Evolutionary conservation across 2,888 invertebrate species (phyloP).

Genomic region (Apotomis turbidana): DNA sequence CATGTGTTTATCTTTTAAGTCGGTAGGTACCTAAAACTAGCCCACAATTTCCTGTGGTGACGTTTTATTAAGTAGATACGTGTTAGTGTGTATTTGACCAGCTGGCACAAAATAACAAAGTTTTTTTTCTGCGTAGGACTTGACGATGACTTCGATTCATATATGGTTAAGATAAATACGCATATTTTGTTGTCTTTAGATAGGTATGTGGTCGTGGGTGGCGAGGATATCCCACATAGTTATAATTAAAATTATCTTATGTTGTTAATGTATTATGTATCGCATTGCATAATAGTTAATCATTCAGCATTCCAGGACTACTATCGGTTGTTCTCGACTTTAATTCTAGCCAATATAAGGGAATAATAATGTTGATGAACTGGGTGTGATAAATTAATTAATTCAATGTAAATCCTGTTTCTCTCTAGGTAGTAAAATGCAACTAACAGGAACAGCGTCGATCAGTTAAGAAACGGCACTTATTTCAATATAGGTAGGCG

Average conservation of each 20-base stretch:
- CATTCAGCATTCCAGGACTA: too few relatives aligned
- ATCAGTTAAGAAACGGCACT: conserved; percentile 54
- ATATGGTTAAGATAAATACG: conserved; percentile 42
- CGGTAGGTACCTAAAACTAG: background rate
- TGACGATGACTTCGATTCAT: conserved; percentile 36
- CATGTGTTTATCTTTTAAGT: background rate
- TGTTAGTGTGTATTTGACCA: conserved; percentile 24
- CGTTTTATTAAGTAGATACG: background rate
- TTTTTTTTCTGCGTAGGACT: conserved; percentile 39
- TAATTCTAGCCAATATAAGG: background rate
- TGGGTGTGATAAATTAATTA: background rate
- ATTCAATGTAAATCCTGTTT: conserved; percentile 9
- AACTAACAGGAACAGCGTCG: conserved; percentile 31
- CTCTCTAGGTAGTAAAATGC: background rate
- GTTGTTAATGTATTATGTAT: background rate
- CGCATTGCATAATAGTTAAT: too few relatives aligned
- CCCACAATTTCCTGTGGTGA: background rate
- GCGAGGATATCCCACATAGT: conserved; percentile 47
- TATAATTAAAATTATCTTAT: conserved; percentile 52
- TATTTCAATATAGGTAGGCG: conserved; percentile 58
- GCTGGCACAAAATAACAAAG: conserved; percentile 24
- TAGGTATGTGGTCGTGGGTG: conserved; percentile 56
- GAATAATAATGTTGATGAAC: background rate
- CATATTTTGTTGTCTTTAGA: conserved; percentile 26
- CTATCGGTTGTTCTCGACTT: too few relatives aligned